Evolutionary conservation across 2,113 vertebrate genomes (phyloP).

Genomic region (Drymodes brunneopygia): DNA sequence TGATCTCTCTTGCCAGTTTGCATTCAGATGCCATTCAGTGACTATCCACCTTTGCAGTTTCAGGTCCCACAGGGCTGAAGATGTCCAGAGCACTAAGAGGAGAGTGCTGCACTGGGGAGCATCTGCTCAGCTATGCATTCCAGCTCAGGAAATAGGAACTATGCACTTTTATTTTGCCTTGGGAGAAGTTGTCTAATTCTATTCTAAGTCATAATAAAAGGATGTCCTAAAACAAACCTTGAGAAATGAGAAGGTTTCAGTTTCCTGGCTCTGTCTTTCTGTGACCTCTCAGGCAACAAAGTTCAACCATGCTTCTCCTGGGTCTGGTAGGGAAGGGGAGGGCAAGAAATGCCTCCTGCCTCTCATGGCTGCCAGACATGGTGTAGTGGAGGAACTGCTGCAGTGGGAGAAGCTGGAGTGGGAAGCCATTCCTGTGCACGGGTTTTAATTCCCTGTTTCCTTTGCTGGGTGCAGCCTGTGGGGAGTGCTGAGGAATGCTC

Average conservation of each 20-base stretch:
- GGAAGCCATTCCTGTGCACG: not conserved
- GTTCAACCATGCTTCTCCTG: not conserved
- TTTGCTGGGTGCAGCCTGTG: not conserved
- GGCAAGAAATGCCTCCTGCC: rapidly evolving
- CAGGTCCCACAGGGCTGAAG: not conserved
- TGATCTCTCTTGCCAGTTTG: not conserved
- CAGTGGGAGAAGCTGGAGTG: not conserved
- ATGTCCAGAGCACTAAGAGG: not conserved
- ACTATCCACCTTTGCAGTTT: not conserved
- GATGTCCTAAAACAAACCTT: not conserved
- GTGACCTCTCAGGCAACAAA: rapidly evolving
- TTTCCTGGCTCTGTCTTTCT: not conserved
- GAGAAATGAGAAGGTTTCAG: not conserved
- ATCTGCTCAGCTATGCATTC: not conserved
- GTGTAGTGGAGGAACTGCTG: not conserved
- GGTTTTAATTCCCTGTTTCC: not conserved
- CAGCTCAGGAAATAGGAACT: not conserved
- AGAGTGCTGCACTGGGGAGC: not conserved
- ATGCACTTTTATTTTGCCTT: not conserved
- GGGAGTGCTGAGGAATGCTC: not conserved
- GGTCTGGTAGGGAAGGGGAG: not conserved
- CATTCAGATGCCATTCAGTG: not conserved
- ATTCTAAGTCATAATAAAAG: not conserved
- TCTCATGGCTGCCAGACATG: not conserved
- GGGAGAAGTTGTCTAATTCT: not conserved